Conservation (phyloP, 2,888 invertebrate species). For the Conistra vaccinii region DNA sequence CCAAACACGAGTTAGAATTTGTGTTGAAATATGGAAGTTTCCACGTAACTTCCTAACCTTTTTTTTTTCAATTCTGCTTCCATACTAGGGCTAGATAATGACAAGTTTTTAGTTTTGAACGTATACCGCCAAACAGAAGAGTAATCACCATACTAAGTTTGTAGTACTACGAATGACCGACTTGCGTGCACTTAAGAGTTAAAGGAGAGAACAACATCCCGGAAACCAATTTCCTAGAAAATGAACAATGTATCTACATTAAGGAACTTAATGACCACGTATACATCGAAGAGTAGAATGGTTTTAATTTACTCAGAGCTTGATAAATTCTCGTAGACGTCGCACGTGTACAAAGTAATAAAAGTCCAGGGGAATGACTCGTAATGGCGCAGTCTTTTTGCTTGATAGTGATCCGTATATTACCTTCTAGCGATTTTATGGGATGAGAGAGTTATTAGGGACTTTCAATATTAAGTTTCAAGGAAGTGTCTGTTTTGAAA, state of each 20-base stretch:
- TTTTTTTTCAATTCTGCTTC: no score
- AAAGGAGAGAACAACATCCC: background rate
- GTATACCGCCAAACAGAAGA: no score
- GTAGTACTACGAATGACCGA: no score
- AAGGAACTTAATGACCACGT: constrained; percentile 41
- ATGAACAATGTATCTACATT: constrained; percentile 48
- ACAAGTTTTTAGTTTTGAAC: no score
- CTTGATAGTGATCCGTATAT: constrained; percentile 25
- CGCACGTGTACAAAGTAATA: constrained; percentile 42
- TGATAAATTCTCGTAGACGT: constrained; percentile 39
- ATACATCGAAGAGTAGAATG: constrained; percentile 21
- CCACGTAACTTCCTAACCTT: no score
- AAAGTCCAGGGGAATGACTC: constrained; percentile 33
- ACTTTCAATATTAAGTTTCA: background rate
- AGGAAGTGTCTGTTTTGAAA: background rate
- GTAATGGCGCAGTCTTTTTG: constrained; percentile 15
- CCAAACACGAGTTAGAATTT: no score
- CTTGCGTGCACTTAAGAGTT: background rate
- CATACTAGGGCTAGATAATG: no score
- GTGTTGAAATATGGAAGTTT: no score
- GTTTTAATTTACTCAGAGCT: constrained; percentile 47
- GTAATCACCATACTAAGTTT: no score
- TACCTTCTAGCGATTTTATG: constrained; percentile 22
- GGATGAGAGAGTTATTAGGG: background rate
- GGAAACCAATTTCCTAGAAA: constrained; percentile 41